A percentile compares a stretch with the other conserved stretches of the same genome.
These are phyloP conservation scores for Melieria picta DNA, from an alignment of 2,888 invertebrate genomes.

Conservation along the genomic window DNA sequence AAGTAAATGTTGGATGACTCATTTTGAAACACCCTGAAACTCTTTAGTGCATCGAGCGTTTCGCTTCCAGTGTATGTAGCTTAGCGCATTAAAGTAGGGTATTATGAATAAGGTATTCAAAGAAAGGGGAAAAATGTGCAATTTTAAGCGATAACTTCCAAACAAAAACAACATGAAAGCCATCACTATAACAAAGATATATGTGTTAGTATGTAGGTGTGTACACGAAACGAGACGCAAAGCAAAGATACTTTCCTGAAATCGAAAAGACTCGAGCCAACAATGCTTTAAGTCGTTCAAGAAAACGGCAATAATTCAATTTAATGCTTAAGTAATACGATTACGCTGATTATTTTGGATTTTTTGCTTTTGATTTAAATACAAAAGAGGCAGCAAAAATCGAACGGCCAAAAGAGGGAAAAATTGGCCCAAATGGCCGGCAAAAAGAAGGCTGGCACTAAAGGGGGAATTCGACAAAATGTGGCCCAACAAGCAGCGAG, in stretches of 20 bases:
- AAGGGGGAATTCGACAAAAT: background rate
- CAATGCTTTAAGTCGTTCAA: conserved; percentile 10
- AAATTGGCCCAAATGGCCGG: conserved; percentile 9
- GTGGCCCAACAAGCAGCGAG: background rate
- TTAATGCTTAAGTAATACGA: conserved; percentile 42
- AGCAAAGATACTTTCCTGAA: conserved; percentile 14
- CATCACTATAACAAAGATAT: background rate
- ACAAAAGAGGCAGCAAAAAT: background rate
- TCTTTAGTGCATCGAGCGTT: no score
- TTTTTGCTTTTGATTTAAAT: conserved; percentile 31
- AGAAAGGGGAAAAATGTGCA: conserved; percentile 6
- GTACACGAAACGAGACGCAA: background rate
- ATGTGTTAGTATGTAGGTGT: background rate
- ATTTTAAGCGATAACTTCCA: conserved; percentile 14
- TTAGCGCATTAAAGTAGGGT: no score
- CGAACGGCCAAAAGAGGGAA: background rate
- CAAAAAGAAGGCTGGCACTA: background rate
- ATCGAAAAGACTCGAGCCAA: conserved; percentile 10
- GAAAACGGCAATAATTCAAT: conserved; percentile 39
- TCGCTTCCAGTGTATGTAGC: no score
- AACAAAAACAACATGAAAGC: conserved; percentile 7
- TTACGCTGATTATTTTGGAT: conserved; percentile 42
- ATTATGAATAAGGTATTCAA: no score
- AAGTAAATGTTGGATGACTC: no score
- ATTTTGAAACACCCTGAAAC: no score